These are phyloP conservation scores for Diorhabda sublineata DNA, from an alignment of 1,140 invertebrate species.

Conservation along the genomic window DNA sequence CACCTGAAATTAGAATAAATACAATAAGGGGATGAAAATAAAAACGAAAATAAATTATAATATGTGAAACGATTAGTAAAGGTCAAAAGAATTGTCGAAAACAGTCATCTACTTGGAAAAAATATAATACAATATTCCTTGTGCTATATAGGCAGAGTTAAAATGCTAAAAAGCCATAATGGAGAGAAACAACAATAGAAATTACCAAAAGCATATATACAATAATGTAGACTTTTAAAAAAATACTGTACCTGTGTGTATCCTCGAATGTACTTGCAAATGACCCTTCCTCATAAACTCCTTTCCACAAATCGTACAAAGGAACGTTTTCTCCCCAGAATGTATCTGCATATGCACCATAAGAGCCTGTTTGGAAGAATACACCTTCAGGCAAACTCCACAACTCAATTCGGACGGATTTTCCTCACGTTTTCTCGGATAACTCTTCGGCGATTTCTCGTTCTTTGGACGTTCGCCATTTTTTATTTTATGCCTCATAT, in stretches of 20 bases:
- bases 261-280: constrained; percentile 16
- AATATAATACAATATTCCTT: no score
- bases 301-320: constrained; percentile 15
- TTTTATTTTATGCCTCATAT: constrained; percentile 18
- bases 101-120: no score
- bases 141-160: no score
- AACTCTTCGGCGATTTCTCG: constrained; percentile 12
- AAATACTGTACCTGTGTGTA: constrained; percentile 7
- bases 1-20: not conserved
- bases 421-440: not conserved
- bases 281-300: constrained; percentile 15
- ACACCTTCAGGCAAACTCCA: constrained; percentile 7
- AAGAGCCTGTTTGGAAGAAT: constrained; percentile 14
- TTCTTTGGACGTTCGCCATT: constrained; percentile 15
- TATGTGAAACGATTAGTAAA: no score
- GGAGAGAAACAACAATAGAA: no score
- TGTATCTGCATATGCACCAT: constrained; percentile 15
- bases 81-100: no score
- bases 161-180: no score
- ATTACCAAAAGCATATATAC: no score
- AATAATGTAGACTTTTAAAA: not conserved
- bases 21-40: no score
- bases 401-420: constrained; percentile 7
- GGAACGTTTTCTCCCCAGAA: constrained; percentile 13
- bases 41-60: no score